A percentile compares a stretch with the other conserved stretches of the same genome.
Conservation (phyloP, 23 tunicate species). For the Styela plicata region DNA sequence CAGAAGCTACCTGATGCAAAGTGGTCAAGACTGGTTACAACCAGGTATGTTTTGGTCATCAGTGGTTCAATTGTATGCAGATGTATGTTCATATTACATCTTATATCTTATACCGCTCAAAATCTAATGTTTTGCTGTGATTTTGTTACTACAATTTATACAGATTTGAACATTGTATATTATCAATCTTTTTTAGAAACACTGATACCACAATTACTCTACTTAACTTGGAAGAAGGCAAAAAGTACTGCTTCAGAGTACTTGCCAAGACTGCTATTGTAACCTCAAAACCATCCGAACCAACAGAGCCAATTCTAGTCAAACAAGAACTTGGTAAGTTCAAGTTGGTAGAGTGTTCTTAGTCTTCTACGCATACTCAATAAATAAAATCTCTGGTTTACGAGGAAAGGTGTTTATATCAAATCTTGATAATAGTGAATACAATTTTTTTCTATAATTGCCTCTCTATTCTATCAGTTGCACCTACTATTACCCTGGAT, state of each 20-base stretch:
- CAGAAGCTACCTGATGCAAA: conserved; percentile 49
- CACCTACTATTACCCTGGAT: conserved; percentile 50
- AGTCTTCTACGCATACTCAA: too few species aligned
- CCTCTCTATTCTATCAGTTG: too few species aligned
- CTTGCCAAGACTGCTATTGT: conserved; percentile 82
- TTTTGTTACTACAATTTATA: neutral
- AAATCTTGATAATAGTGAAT: too few species aligned
- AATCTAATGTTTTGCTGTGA: too few species aligned
- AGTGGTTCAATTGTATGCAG: neutral
- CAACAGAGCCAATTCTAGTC: conserved; percentile 46
- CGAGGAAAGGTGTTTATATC: too few species aligned
- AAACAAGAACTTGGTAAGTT: conserved; percentile 48
- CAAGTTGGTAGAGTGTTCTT: too few species aligned
- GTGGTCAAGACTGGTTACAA: conserved; percentile 58
- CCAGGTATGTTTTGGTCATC: too few species aligned
- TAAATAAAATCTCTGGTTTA: too few species aligned
- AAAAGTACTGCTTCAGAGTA: conserved; percentile 74
- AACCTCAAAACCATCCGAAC: conserved; percentile 81
- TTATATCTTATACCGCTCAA: too few species aligned
- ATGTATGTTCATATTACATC: too few species aligned
- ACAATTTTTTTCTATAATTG: too few species aligned
- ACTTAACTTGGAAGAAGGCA: conserved; percentile 44
- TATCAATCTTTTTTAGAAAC: conserved; percentile 1
- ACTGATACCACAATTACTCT: conserved; percentile 16
- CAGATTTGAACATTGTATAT: neutral